A percentile compares a stretch with the other conserved stretches of the same genome.
phyloP scores from a whole-genome alignment of 1,140 invertebrate species.

The Drosophila subpulchrella region DNA sequence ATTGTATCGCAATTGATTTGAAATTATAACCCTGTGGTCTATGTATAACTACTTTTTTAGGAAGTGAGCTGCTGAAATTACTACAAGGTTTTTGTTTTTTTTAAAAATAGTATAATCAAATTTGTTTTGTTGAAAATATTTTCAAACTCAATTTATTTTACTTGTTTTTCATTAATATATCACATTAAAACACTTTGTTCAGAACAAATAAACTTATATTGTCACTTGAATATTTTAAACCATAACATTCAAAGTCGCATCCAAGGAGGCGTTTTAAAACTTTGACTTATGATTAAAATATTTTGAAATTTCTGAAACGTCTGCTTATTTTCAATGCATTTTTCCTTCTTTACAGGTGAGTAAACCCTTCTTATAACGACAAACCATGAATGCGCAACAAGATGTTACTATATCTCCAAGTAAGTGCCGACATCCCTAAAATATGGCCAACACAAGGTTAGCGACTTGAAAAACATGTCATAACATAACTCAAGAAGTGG shows the following conservation, averaged over 20 bases:
- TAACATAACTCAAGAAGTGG: slow-evolving; percentile 34
- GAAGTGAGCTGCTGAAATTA: too few species aligned
- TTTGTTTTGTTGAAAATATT: too few species aligned
- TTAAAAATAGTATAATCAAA: too few species aligned
- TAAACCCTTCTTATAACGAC: slow-evolving; percentile 31
- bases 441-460: slow-evolving; percentile 39
- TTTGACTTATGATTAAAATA: neutral
- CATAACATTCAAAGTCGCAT: neutral
- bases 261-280: neutral
- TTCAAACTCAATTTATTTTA: too few species aligned
- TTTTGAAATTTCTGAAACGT: neutral
- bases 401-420: slow-evolving; percentile 19
- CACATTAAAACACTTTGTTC: too few species aligned
- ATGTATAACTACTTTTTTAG: too few species aligned
- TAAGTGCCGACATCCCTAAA: slow-evolving; percentile 42
- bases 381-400: neutral
- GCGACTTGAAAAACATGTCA: slow-evolving; percentile 22
- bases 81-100: too few species aligned
- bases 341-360: slow-evolving; percentile 50
- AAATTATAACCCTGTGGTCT: too few species aligned
- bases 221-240: neutral
- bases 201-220: neutral
- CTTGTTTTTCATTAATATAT: too few species aligned
- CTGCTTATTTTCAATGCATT: slow-evolving; percentile 6
- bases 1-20: neutral